These are phyloP conservation scores for Australoheros scitulus DNA, from an alignment of 2,113 vertebrate genomes.

Conservation along the genomic window DNA sequence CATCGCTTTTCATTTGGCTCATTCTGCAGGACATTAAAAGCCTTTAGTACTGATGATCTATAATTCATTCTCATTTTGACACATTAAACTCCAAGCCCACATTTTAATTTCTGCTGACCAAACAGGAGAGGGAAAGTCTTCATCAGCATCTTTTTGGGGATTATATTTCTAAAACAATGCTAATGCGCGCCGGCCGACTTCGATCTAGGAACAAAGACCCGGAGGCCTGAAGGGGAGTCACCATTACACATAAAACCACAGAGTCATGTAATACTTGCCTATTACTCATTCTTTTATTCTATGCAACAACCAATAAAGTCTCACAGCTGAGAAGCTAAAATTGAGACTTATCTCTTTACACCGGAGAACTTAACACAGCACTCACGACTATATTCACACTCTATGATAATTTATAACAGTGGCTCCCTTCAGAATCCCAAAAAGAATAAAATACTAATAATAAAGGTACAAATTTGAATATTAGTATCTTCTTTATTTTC, in stretches of 20 bases:
- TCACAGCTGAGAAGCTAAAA: neutral
- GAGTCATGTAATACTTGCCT: neutral
- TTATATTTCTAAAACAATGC: conserved; percentile 53
- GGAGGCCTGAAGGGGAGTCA: neutral
- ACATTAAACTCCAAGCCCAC: conserved; percentile 52
- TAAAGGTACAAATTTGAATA: neutral
- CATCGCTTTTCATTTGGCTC: conserved; percentile 68
- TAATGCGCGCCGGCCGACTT: conserved; percentile 27
- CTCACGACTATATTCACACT: neutral
- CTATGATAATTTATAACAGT: neutral
- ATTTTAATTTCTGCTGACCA: conserved; percentile 63
- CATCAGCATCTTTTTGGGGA: conserved; percentile 52
- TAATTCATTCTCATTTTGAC: conserved; percentile 75
- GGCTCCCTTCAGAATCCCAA: neutral
- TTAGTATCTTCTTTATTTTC: neutral
- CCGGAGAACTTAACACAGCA: neutral
- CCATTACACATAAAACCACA: conserved; percentile 32
- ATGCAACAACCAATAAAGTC: conserved; percentile 4
- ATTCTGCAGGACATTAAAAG: conserved; percentile 41
- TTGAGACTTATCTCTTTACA: neutral
- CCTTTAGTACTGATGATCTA: conserved; percentile 66
- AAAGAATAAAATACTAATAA: neutral
- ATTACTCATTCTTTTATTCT: conserved; percentile 14
- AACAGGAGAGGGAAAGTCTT: conserved; percentile 43
- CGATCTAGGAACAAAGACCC: conserved; percentile 21